Evolutionary conservation across 2,797 vertebrate genomes (phyloP).

Genomic region (Anas bahamensis): DNA sequence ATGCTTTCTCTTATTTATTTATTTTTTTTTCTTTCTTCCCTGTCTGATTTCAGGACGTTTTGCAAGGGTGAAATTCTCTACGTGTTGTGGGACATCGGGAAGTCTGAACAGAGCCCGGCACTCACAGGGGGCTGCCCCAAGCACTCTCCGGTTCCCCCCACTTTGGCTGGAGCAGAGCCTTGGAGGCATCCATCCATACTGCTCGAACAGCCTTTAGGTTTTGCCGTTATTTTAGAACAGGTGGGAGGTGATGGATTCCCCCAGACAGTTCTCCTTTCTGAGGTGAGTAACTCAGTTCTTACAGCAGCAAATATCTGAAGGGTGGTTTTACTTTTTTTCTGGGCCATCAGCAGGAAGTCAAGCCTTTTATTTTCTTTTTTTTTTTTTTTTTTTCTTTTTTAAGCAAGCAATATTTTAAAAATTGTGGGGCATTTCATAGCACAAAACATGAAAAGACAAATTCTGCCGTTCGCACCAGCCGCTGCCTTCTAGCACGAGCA

Average conservation of each 20-base stretch:
- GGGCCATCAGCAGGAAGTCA: background rate
- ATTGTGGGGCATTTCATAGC: background rate
- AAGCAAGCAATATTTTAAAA: background rate
- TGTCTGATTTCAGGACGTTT: background rate
- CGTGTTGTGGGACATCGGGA: rapidly evolving
- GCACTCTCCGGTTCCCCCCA: rapidly evolving
- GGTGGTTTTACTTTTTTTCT: background rate
- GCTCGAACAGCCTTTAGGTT: background rate
- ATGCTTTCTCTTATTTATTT: background rate
- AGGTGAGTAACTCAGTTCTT: background rate
- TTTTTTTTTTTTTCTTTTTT: background rate
- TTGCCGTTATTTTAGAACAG: background rate
- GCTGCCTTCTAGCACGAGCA: background rate
- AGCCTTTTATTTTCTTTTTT: background rate
- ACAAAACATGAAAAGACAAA: background rate
- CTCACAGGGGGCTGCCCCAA: rapidly evolving
- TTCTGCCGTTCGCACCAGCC: background rate
- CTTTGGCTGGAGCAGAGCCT: background rate
- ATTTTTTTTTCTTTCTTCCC: too few relatives aligned
- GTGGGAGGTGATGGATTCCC: background rate
- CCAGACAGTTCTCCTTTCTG: background rate
- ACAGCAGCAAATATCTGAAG: background rate
- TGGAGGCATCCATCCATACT: rapidly evolving
- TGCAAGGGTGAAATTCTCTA: rapidly evolving
- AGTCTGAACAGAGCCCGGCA: rapidly evolving